Percentiles rank a stretch among this genome's conserved stretches.
These are phyloP conservation scores for Noturus placidus DNA, from an alignment of 2,113 vertebrate genomes.

Conservation along the genomic window DNA sequence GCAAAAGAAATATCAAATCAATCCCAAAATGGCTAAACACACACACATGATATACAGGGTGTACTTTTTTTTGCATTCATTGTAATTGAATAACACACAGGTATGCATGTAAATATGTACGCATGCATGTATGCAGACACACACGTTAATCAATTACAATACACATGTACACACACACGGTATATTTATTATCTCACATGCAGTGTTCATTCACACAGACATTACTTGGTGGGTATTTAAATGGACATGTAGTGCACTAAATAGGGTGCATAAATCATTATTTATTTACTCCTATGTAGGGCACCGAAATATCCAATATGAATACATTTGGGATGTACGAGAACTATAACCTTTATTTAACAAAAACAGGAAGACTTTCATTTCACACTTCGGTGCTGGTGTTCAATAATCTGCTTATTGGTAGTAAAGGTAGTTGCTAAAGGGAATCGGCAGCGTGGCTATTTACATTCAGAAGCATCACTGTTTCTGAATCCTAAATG, in stretches of 20 bases:
- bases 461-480: not conserved
- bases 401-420: not conserved
- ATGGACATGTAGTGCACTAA: not conserved
- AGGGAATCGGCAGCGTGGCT: not conserved
- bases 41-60: not conserved
- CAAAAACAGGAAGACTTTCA: not conserved
- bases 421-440: not conserved
- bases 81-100: not conserved
- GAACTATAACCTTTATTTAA: not conserved
- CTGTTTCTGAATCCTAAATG: not conserved
- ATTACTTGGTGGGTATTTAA: not conserved
- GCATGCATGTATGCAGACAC: too few relatives aligned
- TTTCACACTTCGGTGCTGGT: not conserved
- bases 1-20: constrained; percentile 27
- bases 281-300: not conserved
- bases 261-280: not conserved
- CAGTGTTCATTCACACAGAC: not conserved
- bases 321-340: not conserved
- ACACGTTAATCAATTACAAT: not conserved
- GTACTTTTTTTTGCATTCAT: not conserved
- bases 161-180: not conserved
- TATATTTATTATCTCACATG: not conserved
- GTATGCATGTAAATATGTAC: not conserved
- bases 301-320: not conserved
- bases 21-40: not conserved